Conservation (phyloP, 2,888 invertebrate genomes). For the Machimus rusticus region DNA sequence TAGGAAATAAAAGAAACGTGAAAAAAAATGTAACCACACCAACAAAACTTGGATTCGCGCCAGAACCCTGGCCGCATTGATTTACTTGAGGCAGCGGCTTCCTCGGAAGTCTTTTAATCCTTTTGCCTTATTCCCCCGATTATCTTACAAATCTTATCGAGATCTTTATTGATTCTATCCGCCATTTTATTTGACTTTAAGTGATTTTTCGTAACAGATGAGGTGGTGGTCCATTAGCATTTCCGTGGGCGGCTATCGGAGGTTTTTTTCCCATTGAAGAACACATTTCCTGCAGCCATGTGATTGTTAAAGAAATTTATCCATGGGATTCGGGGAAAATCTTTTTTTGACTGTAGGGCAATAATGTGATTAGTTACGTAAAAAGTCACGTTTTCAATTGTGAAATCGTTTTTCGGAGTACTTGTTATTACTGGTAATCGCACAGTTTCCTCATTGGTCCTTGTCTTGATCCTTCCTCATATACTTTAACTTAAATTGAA, state of each 20-base stretch:
- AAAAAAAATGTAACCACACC: neutral
- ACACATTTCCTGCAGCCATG: neutral
- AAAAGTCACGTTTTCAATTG: neutral
- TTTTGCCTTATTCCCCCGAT: neutral
- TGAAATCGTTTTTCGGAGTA: neutral
- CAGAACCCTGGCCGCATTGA: neutral
- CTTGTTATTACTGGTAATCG: neutral
- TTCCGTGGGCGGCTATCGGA: neutral
- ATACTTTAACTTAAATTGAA: neutral
- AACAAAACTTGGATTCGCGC: neutral
- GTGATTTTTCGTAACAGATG: neutral
- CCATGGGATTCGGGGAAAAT: neutral
- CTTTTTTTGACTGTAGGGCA: neutral
- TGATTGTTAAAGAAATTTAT: neutral
- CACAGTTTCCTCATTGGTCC: neutral
- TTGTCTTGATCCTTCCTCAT: neutral
- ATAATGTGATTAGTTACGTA: neutral
- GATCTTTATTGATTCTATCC: neutral
- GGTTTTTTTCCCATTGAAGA: neutral
- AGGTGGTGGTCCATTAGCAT: neutral
- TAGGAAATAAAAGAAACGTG: neutral
- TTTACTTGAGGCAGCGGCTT: neutral
- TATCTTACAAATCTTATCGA: neutral
- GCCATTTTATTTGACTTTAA: neutral
- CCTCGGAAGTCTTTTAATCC: neutral